phyloP scores from a whole-genome alignment of 1,140 invertebrate species.

The Drosophila pectinifera region DNA sequence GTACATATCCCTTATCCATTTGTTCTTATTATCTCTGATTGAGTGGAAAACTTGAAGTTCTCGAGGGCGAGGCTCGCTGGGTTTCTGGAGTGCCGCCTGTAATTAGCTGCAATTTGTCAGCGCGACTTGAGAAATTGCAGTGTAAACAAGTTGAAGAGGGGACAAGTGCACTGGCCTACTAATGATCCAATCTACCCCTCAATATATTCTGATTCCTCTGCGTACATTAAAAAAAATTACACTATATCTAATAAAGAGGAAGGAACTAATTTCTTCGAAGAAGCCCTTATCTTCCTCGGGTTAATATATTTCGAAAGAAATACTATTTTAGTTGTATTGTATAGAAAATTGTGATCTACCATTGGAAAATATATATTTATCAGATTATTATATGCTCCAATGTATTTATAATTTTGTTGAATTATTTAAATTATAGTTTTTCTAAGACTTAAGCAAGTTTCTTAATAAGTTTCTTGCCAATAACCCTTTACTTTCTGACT shows the following conservation, averaged over 20 bases:
- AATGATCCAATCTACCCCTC: slow-evolving; percentile 23
- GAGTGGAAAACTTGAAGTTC: slow-evolving; percentile 39
- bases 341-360: too few species aligned
- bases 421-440: too few species aligned
- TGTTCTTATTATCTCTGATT: slow-evolving; percentile 43
- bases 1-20: slow-evolving; percentile 8
- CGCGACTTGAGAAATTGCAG: slow-evolving; percentile 65
- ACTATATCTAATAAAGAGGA: neutral
- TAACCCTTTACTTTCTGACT: too few species aligned
- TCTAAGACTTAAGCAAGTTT: too few species aligned
- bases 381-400: too few species aligned
- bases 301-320: too few species aligned
- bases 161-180: slow-evolving; percentile 58
- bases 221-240: neutral
- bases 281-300: too few species aligned
- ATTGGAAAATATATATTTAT: too few species aligned
- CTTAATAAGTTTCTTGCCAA: too few species aligned
- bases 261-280: neutral
- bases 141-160: slow-evolving; percentile 60
- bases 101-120: slow-evolving; percentile 78
- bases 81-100: slow-evolving; percentile 27
- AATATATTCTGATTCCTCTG: neutral
- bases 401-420: too few species aligned
- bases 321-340: too few species aligned
- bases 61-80: slow-evolving; percentile 1